phyloP scores from a whole-genome alignment of 2,797 vertebrate species.

The Micrastur ruficollis region DNA sequence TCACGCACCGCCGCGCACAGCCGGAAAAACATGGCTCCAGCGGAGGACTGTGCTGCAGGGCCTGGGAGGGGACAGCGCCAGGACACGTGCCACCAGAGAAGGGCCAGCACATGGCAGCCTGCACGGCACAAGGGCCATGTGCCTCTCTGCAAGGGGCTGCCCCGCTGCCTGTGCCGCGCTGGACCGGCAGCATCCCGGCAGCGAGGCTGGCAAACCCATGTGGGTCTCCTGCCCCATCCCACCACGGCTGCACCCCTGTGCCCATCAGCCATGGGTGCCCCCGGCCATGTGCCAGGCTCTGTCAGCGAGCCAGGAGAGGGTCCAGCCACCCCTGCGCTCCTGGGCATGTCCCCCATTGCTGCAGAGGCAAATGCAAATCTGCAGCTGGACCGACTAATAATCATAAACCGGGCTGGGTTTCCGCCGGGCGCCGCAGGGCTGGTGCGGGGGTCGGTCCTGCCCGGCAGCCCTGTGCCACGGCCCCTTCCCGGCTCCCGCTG shows the following conservation, averaged over 20 bases:
- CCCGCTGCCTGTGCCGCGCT: rapidly evolving
- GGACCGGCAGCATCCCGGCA: rapidly evolving
- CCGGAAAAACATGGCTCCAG: background rate
- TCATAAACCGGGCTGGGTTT: background rate
- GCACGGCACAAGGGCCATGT: rapidly evolving
- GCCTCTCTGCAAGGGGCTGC: background rate
- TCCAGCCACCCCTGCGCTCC: rapidly evolving
- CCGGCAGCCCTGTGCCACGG: rapidly evolving
- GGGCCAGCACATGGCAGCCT: rapidly evolving
- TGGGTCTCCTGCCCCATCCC: background rate
- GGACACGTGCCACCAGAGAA: background rate
- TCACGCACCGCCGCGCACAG: background rate
- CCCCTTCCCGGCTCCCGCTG: background rate
- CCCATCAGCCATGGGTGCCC: background rate
- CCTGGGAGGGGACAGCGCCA: background rate
- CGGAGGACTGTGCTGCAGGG: rapidly evolving
- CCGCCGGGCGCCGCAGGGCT: rapidly evolving
- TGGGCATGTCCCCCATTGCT: rapidly evolving
- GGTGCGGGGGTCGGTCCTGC: background rate
- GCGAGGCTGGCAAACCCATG: too few relatives aligned
- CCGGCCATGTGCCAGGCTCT: rapidly evolving
- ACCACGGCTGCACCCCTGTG: background rate
- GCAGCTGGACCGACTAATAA: background rate
- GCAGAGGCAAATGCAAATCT: background rate
- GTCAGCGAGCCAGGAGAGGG: background rate